Evolutionary conservation across 2,797 vertebrate genomes (phyloP).

Genomic region (Poecilia velifera): DNA sequence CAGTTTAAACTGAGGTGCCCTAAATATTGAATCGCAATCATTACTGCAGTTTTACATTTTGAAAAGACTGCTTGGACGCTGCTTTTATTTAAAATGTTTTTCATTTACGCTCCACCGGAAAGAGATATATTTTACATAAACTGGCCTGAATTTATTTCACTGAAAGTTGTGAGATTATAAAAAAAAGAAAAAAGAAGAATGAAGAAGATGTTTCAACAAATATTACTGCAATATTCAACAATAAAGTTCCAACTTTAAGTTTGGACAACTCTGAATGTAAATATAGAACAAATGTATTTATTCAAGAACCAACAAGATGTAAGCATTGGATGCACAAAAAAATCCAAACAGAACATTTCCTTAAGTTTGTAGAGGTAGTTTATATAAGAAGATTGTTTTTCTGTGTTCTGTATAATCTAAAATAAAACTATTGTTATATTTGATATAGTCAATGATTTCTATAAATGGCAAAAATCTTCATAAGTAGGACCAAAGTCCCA

Average conservation of each 20-base stretch:
- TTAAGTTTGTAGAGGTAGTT: not conserved
- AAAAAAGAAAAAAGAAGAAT: not conserved
- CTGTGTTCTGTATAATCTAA: not conserved
- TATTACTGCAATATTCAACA: not conserved
- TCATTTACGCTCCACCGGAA: not conserved
- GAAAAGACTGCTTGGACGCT: not conserved
- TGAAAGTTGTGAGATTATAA: not conserved
- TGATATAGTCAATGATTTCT: not conserved
- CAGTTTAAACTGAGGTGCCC: not conserved
- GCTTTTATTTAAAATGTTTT: not conserved
- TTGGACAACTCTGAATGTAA: not conserved
- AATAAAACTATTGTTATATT: not conserved
- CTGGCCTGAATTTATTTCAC: not conserved
- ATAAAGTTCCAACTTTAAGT: not conserved
- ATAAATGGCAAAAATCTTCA: not conserved
- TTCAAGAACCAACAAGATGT: not conserved
- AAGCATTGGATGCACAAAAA: not conserved
- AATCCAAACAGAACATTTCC: not conserved
- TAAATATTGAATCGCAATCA: not conserved
- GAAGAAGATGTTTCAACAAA: not conserved
- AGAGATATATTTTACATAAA: not conserved
- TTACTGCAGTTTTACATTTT: not conserved
- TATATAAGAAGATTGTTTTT: not conserved
- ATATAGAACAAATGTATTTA: not conserved
- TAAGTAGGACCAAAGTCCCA: not conserved